A percentile compares a stretch with the other conserved stretches of the same genome.
phyloP scores from a whole-genome alignment of 2,113 vertebrate genomes.

The Melanerpes formicivorus region DNA sequence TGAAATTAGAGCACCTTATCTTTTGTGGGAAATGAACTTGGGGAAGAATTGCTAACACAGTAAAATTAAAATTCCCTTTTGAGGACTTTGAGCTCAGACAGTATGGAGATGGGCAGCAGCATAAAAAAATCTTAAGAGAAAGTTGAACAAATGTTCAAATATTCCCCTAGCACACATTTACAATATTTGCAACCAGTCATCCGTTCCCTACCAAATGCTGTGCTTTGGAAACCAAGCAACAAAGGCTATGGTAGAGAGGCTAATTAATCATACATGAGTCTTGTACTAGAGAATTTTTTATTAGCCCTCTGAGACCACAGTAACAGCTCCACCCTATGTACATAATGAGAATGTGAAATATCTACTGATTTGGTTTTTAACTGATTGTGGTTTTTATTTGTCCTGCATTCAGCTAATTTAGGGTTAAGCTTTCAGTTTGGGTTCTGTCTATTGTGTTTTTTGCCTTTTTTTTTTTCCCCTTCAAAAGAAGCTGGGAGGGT shows the following conservation, averaged over 20 bases:
- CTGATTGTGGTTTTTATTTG: background rate
- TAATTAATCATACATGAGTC: conserved; percentile 52
- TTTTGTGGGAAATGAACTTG: background rate
- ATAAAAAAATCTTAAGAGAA: conserved; percentile 41
- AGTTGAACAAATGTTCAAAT: conserved; percentile 53
- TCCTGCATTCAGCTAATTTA: too few species aligned
- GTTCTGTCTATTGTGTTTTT: background rate
- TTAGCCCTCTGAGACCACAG: background rate
- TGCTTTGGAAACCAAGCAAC: conserved; percentile 33
- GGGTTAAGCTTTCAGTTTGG: too few species aligned
- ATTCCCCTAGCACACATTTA: conserved; percentile 13
- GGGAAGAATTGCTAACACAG: background rate
- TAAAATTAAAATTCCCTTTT: conserved; percentile 36
- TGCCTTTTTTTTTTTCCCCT: too few species aligned
- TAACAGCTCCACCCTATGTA: background rate
- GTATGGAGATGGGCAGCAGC: background rate
- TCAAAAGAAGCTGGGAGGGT: too few species aligned
- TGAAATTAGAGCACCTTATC: background rate
- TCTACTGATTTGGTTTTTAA: background rate
- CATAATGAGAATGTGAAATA: conserved; percentile 8
- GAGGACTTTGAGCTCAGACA: background rate
- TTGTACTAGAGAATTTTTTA: conserved; percentile 34
- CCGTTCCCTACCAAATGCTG: background rate
- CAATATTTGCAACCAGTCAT: conserved; percentile 22
- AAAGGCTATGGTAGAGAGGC: background rate